Base-by-base conservation (phyloP, 2,888 invertebrate species). In the Pegoplata infirma region DNA sequence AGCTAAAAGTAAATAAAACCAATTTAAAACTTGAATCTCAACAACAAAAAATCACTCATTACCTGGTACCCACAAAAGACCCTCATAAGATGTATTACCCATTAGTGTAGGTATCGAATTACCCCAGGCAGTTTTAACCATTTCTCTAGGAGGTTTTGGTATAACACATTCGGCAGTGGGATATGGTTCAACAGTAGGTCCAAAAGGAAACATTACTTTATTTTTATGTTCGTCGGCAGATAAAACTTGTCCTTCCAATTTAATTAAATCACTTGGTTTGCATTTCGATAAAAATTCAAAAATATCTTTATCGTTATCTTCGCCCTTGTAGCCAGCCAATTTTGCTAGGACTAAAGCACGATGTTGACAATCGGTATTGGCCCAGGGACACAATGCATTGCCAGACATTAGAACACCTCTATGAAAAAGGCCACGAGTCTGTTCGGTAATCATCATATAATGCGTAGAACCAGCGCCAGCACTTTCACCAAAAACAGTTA, bases 401-500 rank as follows among this genome's bases (percentile, higher is more conserved):
- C 89, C 89, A 2, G 89, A 90, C 84, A 88, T 88, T 25, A 89
- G 53, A n/a, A 89, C 86, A 7, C 85, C 88, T 2, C 87, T 87
- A 66, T 89, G 87, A 49, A 89, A 90, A 3, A 89, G 85, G 1
- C 86, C 88, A 82, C 90, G 90, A 0, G 91, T 88, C 84, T 91
- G 88, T 17, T 91, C 90, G 1, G 91, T 91, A 1, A 91, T 81
- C 84, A 91, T 88, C 83, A 91, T 86, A 67, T 88, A 90, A 80
- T 91, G 90, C 0, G 90, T 89, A 2, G 90, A 88, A 3, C 88
- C 90, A 7, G 83, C 90, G 1, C 91, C 91, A 32, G 91, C 91
- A 82, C 91, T 91, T 82, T 91, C 90, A 1, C 91, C 91, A 79
- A 91, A 91, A 0, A 91, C 86, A 0, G 91, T 91, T 1, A 89